Evolutionary conservation across 2,113 vertebrate species (phyloP), one percentile per base, ranked within the genome.

Genomic region (Perca fluviatilis): DNA sequence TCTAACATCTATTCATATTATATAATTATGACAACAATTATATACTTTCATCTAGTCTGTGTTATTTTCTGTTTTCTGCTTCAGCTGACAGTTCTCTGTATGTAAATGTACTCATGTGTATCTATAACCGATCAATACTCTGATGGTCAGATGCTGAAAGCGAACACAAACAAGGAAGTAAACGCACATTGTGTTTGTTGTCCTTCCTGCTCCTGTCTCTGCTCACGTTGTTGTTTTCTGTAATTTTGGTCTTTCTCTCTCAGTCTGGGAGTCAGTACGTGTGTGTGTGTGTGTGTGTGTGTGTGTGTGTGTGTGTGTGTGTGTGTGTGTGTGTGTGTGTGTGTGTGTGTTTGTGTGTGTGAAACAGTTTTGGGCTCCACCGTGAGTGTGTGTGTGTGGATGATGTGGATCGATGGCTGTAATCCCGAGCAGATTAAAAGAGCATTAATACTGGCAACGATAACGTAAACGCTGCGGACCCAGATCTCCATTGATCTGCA

Each of bases 391-490:
- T 40, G 8, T 40, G 40, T 40, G 85, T 73, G 81, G 87, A 79
- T 79, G 84, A 87, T 83, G 87, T 68, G 91, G 91, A 89, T 93
- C 90, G 87, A 93, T 93, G 90, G 73, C 91, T 91, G 86, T 93
- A 93, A 93, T 93, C 93, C 89, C 85, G 77, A 84, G 90, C 91
- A 93, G 93, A 93, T 93, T 93, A 93, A 93, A 93, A 91, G 93
- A 93, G 93, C 91, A 93, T 93, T 92, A 93, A 93, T 92, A 92
- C 91, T 88, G 91, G 86, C 92, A 91, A 88, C 77, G 89, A 92
- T 92, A 92, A 89, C 77, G 88, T 92, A 92, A 93, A 93, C 91
- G 88, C 79, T 89, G 82, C 71, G 84, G 91, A 93, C 86, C 92
- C 70, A 88, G 88, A 91, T 91, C 90, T 88, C 80, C 89, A 93